Evolutionary conservation across 2,113 vertebrate genomes (phyloP).

Genomic region (Bolborhynchus lineola): DNA sequence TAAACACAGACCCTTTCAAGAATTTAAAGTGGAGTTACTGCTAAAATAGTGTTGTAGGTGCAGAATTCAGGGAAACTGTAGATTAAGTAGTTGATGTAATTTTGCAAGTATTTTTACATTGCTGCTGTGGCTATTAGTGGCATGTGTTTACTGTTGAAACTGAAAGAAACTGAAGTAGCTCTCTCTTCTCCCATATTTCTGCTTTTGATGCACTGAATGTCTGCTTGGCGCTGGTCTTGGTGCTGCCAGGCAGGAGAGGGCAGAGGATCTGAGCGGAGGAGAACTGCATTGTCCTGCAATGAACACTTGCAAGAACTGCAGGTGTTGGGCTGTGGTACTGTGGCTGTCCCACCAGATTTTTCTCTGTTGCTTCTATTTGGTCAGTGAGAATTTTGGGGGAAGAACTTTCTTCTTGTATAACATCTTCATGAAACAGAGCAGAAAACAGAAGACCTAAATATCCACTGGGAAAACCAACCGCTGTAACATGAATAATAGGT

Average conservation of each 20-base stretch:
- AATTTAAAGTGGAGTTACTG: not conserved
- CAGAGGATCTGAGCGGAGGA: not conserved
- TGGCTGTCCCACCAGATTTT: not conserved
- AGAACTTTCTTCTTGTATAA: not conserved
- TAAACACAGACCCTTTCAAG: not conserved
- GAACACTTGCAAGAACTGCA: not conserved
- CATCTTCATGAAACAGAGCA: not conserved
- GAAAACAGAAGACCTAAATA: not conserved
- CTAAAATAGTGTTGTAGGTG: not conserved
- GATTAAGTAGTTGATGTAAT: not conserved
- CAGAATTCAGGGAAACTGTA: not conserved
- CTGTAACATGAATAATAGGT: not conserved
- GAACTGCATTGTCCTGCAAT: not conserved
- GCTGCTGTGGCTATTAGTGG: not conserved
- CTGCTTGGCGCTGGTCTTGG: not conserved
- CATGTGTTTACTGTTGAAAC: not conserved
- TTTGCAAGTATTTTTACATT: slow-evolving; percentile 34
- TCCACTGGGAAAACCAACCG: not conserved
- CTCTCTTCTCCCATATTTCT: not conserved
- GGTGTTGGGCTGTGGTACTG: not conserved
- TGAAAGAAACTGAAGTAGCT: not conserved
- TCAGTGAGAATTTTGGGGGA: not conserved
- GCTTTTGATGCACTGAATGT: not conserved
- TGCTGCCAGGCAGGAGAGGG: not conserved
- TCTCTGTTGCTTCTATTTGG: not conserved